These are phyloP conservation scores for Drosophila imparisetae DNA, from an alignment of 2,888 invertebrate species.

Conservation along the genomic window DNA sequence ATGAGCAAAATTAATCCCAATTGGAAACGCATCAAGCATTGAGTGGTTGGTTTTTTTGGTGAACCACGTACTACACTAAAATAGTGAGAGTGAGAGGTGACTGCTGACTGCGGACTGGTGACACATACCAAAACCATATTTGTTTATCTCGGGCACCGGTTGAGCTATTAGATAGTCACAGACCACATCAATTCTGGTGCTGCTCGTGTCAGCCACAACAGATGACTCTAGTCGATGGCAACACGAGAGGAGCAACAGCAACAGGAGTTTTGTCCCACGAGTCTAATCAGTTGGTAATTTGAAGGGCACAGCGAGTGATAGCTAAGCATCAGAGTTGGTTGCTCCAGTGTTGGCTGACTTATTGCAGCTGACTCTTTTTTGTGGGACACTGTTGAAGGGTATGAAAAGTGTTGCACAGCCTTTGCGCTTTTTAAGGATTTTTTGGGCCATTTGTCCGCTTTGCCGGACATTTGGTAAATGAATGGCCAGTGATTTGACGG, in stretches of 20 bases:
- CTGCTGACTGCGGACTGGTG: slow-evolving; percentile 17
- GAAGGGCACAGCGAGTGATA: slow-evolving; percentile 67
- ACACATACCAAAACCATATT: slow-evolving; percentile 40
- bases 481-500: slow-evolving; percentile 70
- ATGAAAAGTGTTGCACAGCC: slow-evolving; percentile 15
- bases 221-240: slow-evolving; percentile 46
- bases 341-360: slow-evolving; percentile 57
- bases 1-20: slow-evolving; percentile 6
- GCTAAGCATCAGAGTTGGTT: slow-evolving; percentile 64
- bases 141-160: slow-evolving; percentile 40
- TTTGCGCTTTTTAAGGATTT: slow-evolving; percentile 44
- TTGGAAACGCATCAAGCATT: neutral
- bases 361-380: slow-evolving; percentile 68
- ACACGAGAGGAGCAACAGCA: slow-evolving; percentile 13
- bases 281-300: slow-evolving; percentile 79
- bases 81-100: slow-evolving; percentile 5
- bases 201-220: slow-evolving; percentile 43
- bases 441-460: slow-evolving; percentile 49
- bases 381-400: neutral
- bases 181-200: slow-evolving; percentile 62
- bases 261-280: slow-evolving; percentile 54
- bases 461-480: slow-evolving; percentile 68
- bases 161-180: slow-evolving; percentile 57
- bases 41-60: neutral
- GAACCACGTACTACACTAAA: neutral